phyloP scores from a whole-genome alignment of 2,797 vertebrate genomes.

The Caiman crocodilus region DNA sequence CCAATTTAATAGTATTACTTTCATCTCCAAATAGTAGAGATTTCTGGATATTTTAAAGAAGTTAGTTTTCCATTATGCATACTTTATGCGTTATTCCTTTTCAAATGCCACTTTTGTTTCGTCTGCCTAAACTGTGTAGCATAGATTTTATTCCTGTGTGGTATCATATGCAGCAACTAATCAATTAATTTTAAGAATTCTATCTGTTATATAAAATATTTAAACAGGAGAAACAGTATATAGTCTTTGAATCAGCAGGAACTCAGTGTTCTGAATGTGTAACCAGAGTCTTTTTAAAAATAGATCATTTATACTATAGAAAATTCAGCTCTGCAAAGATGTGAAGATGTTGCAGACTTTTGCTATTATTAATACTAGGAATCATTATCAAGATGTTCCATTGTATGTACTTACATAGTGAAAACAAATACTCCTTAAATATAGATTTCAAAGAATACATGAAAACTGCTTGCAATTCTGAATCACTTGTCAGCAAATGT shows the following conservation, averaged over 20 bases:
- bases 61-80: conserved; percentile 63
- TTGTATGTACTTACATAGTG: conserved; percentile 29
- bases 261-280: neutral
- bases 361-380: conserved; percentile 47
- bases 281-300: conserved; percentile 16
- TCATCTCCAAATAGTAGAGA: conserved; percentile 66
- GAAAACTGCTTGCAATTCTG: neutral
- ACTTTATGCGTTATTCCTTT: conserved; percentile 34
- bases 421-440: conserved; percentile 36
- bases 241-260: conserved; percentile 38
- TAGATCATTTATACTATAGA: neutral
- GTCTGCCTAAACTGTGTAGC: neutral
- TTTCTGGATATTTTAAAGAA: conserved; percentile 61
- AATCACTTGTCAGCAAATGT: conserved; percentile 3
- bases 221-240: conserved; percentile 11
- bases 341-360: neutral
- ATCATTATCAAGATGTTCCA: conserved; percentile 31
- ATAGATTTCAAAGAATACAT: conserved; percentile 37
- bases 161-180: neutral
- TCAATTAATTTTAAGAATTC: conserved; percentile 52
- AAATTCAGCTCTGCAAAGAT: neutral
- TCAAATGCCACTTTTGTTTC: conserved; percentile 46
- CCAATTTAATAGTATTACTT: conserved; percentile 74
- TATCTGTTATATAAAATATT: conserved; percentile 11
- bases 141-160: neutral